Conservation (phyloP, 2,888 invertebrate species). For the Agriopis aurantiaria region DNA sequence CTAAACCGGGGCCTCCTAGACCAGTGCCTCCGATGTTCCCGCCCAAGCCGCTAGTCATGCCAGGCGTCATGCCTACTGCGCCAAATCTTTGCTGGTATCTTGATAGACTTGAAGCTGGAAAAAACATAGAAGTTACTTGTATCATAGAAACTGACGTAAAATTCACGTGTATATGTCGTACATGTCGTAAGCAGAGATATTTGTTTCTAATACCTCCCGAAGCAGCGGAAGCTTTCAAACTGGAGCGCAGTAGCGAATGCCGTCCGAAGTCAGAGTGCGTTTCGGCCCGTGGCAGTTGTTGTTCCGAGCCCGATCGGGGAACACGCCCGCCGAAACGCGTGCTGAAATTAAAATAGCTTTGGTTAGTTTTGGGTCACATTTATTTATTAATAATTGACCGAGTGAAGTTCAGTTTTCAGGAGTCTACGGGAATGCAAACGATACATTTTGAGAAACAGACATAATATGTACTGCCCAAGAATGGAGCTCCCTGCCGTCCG, state of each 20-base stretch:
- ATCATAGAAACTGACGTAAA: not conserved
- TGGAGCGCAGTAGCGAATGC: slow-evolving; percentile 93
- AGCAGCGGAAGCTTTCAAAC: slow-evolving; percentile 89
- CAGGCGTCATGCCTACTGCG: slow-evolving; percentile 71
- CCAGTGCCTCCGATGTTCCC: slow-evolving; percentile 42
- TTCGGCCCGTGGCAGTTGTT: slow-evolving; percentile 95
- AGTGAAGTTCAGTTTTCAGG: not conserved
- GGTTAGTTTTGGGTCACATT: not conserved
- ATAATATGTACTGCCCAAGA: too few relatives aligned
- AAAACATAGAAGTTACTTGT: not conserved
- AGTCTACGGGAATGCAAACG: too few relatives aligned
- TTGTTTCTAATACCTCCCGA: slow-evolving; percentile 62
- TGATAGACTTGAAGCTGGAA: slow-evolving; percentile 83
- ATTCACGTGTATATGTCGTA: not conserved
- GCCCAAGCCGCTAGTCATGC: slow-evolving; percentile 66
- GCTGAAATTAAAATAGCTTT: slow-evolving; percentile 48
- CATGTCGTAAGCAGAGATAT: too few relatives aligned
- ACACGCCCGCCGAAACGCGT: slow-evolving; percentile 84
- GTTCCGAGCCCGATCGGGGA: slow-evolving; percentile 96
- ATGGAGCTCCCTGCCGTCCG: too few relatives aligned
- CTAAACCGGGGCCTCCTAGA: slow-evolving; percentile 64
- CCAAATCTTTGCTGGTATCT: slow-evolving; percentile 89
- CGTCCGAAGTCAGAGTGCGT: slow-evolving; percentile 93
- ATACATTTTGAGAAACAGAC: too few relatives aligned
- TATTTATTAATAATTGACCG: not conserved